A percentile compares a stretch with the other conserved stretches of the same genome.
These are phyloP conservation scores for Oppia nitens DNA, from an alignment of 1,140 invertebrate species.

Conservation along the genomic window DNA sequence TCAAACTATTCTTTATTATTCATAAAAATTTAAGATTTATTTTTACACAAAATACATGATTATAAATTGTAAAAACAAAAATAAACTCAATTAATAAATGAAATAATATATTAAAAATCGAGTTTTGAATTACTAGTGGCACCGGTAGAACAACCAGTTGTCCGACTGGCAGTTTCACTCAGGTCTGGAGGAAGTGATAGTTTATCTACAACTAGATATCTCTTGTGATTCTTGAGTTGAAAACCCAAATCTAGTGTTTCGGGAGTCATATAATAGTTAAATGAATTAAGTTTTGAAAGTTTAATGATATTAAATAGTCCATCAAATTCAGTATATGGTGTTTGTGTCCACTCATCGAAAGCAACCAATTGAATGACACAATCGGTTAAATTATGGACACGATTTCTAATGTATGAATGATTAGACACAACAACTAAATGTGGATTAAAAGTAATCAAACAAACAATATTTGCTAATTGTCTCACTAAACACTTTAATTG, in stretches of 20 bases:
- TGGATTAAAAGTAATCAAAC: not conserved
- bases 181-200: constrained; percentile 4
- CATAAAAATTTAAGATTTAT: too few relatives aligned
- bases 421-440: not conserved
- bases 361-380: not conserved
- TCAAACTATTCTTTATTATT: too few relatives aligned
- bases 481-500: not conserved
- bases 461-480: not conserved
- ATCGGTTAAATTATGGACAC: not conserved
- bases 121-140: not conserved
- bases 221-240: constrained; percentile 4
- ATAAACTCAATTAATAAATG: not conserved
- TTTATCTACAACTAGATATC: constrained; percentile 3
- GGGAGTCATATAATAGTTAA: not conserved
- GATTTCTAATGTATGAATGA: not conserved
- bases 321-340: not conserved
- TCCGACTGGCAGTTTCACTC: not conserved
- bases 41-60: too few relatives aligned
- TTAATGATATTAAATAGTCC: not conserved
- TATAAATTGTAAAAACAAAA: not conserved
- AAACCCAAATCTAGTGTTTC: constrained; percentile 6
- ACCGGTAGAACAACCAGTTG: not conserved
- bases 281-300: not conserved
- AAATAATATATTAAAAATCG: too few relatives aligned
- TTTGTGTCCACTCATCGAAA: not conserved